Conservation (phyloP, 2,797 vertebrate species). For the Phrynocephalus guinanensis region DNA sequence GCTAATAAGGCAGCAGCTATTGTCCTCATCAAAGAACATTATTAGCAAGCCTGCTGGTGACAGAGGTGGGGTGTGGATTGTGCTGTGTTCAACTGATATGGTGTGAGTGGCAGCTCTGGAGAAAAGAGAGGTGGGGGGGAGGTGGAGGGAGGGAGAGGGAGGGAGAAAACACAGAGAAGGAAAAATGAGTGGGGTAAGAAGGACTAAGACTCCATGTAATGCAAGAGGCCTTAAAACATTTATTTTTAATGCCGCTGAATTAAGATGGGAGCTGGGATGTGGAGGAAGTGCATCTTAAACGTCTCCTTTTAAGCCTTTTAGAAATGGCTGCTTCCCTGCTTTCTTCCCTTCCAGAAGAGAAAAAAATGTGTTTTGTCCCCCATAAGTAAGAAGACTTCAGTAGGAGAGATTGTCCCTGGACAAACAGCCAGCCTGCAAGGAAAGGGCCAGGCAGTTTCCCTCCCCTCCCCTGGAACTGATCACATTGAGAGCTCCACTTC, state of each 20-base stretch:
- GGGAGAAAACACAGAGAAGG: not conserved
- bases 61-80: not conserved
- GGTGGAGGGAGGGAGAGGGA: not conserved
- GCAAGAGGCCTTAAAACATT: not conserved
- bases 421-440: not conserved
- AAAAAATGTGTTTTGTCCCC: not conserved
- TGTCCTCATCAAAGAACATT: not conserved
- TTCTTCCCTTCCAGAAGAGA: not conserved
- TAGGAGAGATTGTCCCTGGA: not conserved
- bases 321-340: not conserved
- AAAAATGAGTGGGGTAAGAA: no score
- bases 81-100: not conserved
- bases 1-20: not conserved
- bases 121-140: not conserved
- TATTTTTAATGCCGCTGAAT: not conserved
- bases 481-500: not conserved
- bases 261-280: not conserved
- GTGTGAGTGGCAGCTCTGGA: not conserved
- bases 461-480: not conserved
- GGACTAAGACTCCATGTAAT: not conserved
- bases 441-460: not conserved
- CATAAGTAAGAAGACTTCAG: not conserved
- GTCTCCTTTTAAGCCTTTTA: not conserved
- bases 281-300: not conserved
- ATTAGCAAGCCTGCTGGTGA: conserved; percentile 13